A percentile compares a stretch with the other conserved stretches of the same genome.
Conservation (phyloP, 2,888 invertebrate genomes). For the Sphaeridia pumilis region DNA sequence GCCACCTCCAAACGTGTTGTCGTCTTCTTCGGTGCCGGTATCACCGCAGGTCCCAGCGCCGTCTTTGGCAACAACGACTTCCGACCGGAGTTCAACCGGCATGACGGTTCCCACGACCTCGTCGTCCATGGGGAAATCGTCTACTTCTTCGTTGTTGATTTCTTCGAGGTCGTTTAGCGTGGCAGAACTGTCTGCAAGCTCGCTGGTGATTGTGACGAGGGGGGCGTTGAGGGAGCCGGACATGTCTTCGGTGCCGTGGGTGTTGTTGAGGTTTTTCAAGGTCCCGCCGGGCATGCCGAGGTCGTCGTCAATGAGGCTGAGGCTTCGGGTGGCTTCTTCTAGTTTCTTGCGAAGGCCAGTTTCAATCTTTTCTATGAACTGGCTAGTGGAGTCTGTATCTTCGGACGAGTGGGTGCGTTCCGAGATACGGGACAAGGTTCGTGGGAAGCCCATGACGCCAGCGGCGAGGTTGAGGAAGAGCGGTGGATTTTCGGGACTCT, state of each 20-base stretch:
- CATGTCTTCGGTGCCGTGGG: constrained; percentile 13
- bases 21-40: constrained; percentile 7
- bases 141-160: constrained; percentile 25
- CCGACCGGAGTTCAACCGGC: constrained; percentile 14
- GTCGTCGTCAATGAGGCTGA: constrained; percentile 16
- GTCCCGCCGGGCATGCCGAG: constrained; percentile 7
- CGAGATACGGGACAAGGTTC: constrained; percentile 22
- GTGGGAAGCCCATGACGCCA: constrained; percentile 17
- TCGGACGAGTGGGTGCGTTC: constrained; percentile 28
- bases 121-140: constrained; percentile 14
- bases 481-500: constrained; percentile 17
- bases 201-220: constrained; percentile 29
- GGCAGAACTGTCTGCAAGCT: constrained; percentile 30
- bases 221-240: constrained; percentile 21
- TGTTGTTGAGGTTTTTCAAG: constrained; percentile 9
- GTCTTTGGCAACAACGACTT: constrained; percentile 13
- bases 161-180: constrained; percentile 34
- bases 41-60: constrained; percentile 1
- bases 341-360: constrained; percentile 21
- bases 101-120: constrained; percentile 10
- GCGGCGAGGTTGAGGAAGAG: constrained; percentile 15
- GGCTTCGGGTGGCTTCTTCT: constrained; percentile 8
- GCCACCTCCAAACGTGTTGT: constrained; percentile 14
- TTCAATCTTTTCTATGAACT: constrained; percentile 32
- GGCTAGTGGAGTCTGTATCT: constrained; percentile 18